phyloP scores from a whole-genome alignment of 2,797 vertebrate species.

The Gymnocypris eckloni region DNA sequence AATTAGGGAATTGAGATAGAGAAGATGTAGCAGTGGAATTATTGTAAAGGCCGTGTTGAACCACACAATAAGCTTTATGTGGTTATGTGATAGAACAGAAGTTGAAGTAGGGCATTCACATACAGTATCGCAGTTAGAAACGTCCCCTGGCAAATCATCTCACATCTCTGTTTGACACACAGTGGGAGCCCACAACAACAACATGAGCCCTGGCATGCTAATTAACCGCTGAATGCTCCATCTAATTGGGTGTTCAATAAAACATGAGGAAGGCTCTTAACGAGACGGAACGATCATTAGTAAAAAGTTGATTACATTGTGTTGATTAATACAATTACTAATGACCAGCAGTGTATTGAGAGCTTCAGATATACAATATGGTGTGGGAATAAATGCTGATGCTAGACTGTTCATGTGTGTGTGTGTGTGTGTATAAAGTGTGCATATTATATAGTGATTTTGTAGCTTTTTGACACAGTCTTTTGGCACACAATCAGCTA shows the following conservation, averaged over 20 bases:
- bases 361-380: constrained; percentile 7
- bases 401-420: neutral
- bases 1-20: neutral
- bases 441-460: neutral
- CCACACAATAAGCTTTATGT: neutral
- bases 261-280: constrained; percentile 56
- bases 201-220: constrained; percentile 49
- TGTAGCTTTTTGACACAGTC: too few relatives aligned
- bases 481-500: neutral
- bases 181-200: constrained; percentile 41
- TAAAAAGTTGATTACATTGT: constrained; percentile 51
- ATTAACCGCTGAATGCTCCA: constrained; percentile 37
- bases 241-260: constrained; percentile 61
- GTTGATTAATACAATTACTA: constrained; percentile 54
- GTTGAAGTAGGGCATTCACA: constrained; percentile 22
- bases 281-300: constrained; percentile 49
- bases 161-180: constrained; percentile 50
- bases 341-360: constrained; percentile 33
- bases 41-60: constrained; percentile 1
- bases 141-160: constrained; percentile 41
- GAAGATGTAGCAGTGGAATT: neutral
- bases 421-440: neutral
- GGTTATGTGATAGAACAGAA: constrained; percentile 15
- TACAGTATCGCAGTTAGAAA: neutral
- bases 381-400: neutral